Evolutionary conservation across 2,113 vertebrate genomes (phyloP), one percentile per base, ranked within the genome.

Genomic region (Neogale vison): DNA sequence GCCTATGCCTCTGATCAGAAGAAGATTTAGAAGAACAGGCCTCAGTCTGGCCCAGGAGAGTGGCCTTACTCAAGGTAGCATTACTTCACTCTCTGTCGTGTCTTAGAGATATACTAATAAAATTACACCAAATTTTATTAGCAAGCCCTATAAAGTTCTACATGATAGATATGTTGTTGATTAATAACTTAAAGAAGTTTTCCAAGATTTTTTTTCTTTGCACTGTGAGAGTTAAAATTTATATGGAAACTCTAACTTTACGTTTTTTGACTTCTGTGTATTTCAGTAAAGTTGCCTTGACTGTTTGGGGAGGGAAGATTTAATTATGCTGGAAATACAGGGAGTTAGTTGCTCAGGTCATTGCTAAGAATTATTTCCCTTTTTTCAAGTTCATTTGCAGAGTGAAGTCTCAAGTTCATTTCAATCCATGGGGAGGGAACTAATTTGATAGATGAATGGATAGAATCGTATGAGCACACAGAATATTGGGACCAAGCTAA

Each of bases 281-380:
- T 88, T 85, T 97, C 29, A 71, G 55, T 95, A 95, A 90, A 92
- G 67, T 87, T 71, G 20, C 59, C 93, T 92, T 57, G 89, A 59
- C 82, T 91, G 50, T 31, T 34, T 86, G 69, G 13, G 24, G 55
- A 88, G 45, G 23, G 31, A 26, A 84, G 42, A 52, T 45, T 94
- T 94, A 52, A 74, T 77, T 42, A 93, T 91, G 79, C 86, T 63
- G 55, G 67, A 94, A 93, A 74, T 93, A 63, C 79, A 74, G 21
- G 47, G 55, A 88, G 67, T 88, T 65, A 11, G 29, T 57, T 82
- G 50, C 69, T 39, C 14, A 52, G 59, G 42, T 69, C 34, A 50
- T 69, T 69, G 57, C 45, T 79, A 92, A 91, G 50, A 65, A 52
- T 36, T 24, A 1, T 77, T 87, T 31, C 72, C n/a, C 39, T 81